Conservation (phyloP, 2,888 invertebrate genomes). For the Xylota sylvarum region DNA sequence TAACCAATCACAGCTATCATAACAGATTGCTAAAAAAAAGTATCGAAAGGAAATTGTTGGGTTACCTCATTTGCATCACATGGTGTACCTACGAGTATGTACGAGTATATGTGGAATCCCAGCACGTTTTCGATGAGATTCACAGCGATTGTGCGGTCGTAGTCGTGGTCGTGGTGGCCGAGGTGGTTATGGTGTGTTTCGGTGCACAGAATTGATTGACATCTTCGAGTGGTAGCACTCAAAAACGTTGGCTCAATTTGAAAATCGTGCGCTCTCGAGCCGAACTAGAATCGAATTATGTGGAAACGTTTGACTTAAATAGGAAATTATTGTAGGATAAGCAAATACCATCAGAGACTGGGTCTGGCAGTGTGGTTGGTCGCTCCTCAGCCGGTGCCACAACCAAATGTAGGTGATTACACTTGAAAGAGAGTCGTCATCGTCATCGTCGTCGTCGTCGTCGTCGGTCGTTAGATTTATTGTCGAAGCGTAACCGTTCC, state of each 20-base stretch:
- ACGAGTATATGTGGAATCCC: conserved; percentile 1
- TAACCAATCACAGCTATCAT: conserved; percentile 75
- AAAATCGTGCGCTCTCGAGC: conserved; percentile 76
- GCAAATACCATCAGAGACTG: conserved; percentile 57
- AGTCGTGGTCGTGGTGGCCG: conserved; percentile 1
- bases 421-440: conserved; percentile 47
- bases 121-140: conserved; percentile 35
- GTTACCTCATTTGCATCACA: conserved; percentile 71
- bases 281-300: conserved; percentile 76
- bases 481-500: conserved; percentile 18
- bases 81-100: neutral
- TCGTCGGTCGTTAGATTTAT: conserved; percentile 40
- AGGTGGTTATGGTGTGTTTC: conserved; percentile 15
- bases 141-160: neutral
- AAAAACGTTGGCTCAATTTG: conserved; percentile 75
- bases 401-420: conserved; percentile 72
- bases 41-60: conserved; percentile 64
- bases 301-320: conserved; percentile 77
- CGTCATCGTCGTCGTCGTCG: too few species aligned
- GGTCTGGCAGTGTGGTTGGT: conserved; percentile 36
- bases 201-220: conserved; percentile 73
- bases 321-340: conserved; percentile 77
- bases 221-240: conserved; percentile 76
- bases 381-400: conserved; percentile 34
- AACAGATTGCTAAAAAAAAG: conserved; percentile 69